These are phyloP conservation scores for Tolypeutes matacus DNA, from an alignment of 2,797 vertebrate genomes.

Conservation along the genomic window DNA sequence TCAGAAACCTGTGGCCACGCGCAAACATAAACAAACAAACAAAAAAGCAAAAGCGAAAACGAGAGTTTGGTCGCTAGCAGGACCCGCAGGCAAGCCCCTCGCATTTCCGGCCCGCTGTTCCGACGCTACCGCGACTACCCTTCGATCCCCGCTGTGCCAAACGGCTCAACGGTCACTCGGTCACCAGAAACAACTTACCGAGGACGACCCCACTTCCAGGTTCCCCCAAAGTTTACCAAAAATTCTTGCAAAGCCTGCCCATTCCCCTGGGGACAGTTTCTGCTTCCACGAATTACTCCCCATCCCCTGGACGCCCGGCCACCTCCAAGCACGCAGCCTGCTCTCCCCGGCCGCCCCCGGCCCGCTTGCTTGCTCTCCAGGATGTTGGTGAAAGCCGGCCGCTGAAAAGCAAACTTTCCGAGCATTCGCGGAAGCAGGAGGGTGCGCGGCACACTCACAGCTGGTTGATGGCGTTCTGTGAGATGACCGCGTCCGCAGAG, in stretches of 20 bases:
- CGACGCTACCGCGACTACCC: not conserved
- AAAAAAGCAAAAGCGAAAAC: constrained; percentile 28
- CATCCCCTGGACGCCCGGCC: not conserved
- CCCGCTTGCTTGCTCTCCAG: not conserved
- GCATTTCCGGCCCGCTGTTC: constrained; percentile 52
- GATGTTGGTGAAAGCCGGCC: not conserved
- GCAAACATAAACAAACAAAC: constrained; percentile 56
- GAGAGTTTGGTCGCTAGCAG: not conserved
- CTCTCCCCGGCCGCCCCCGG: not conserved
- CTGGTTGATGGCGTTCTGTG: constrained; percentile 95
- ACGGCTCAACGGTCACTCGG: constrained; percentile 49
- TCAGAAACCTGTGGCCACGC: constrained; percentile 35
- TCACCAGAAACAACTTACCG: constrained; percentile 37
- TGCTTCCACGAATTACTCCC: not conserved
- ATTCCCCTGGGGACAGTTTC: not conserved
- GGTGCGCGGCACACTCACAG: constrained; percentile 92
- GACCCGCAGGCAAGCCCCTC: not conserved
- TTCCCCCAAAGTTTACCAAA: constrained; percentile 31
- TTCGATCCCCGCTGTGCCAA: not conserved
- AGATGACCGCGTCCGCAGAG: constrained; percentile 93
- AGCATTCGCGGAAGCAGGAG: not conserved
- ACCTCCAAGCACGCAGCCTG: not conserved
- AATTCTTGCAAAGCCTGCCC: not conserved
- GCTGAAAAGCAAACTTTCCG: constrained; percentile 74
- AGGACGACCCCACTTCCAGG: constrained; percentile 33